These are phyloP conservation scores for Drosophila setosimentum DNA, from an alignment of 2,888 invertebrate genomes.

Conservation along the genomic window DNA sequence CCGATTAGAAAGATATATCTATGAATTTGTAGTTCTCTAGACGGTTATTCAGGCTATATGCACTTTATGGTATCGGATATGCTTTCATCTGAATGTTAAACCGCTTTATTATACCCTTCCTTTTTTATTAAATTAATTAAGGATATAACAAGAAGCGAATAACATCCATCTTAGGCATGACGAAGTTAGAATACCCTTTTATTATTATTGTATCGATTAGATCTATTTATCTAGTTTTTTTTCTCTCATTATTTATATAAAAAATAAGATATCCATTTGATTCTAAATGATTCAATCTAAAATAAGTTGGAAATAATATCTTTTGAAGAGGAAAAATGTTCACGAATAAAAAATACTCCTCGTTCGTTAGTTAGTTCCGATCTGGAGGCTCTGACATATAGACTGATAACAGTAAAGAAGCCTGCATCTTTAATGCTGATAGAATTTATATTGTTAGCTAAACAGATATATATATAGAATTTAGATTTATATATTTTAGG, in stretches of 20 bases:
- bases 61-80: background rate
- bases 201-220: background rate
- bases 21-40: background rate
- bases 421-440: background rate
- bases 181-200: background rate
- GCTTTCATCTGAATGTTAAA: background rate
- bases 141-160: background rate
- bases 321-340: background rate
- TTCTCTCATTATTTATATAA: background rate
- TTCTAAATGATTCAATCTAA: too few relatives aligned
- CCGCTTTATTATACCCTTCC: background rate
- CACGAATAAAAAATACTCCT: background rate
- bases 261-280: too few relatives aligned
- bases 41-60: background rate
- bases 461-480: background rate
- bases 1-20: background rate
- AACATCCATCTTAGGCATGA: background rate
- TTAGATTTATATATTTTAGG: background rate
- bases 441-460: background rate
- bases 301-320: too few relatives aligned
- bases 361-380: background rate
- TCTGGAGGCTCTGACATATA: too few relatives aligned
- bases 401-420: background rate
- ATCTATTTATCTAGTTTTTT: fast-evolving
- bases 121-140: background rate